Base-by-base conservation (phyloP, 2,113 vertebrate species). In the Hoplias malabaricus region DNA sequence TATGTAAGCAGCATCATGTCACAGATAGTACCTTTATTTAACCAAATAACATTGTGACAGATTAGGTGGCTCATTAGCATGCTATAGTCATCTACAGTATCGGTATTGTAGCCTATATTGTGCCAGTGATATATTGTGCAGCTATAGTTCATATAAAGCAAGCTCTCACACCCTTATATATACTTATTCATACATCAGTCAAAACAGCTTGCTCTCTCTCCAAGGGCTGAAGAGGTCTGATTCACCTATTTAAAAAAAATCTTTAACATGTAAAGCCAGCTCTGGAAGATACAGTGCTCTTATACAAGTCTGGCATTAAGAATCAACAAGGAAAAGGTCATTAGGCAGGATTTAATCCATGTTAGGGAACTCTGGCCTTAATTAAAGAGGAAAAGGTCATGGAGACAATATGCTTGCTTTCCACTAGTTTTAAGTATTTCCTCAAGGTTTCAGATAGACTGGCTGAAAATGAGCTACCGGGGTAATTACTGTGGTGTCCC, bases 351-450 rank as follows among this genome's bases (percentile, higher is more conserved):
- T 71, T 40, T 50, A 40, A 42, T 69, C 70, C 40, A 42, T 42
- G 27, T 10, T 21, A n/a, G 33, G 66, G 19, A 29, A 54, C 40
- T 54, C 27, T 80, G 40, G 61, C 50, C 78, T 75, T 78, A 82
- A 80, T 78, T 78, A 80, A 73, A 78, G 40, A 53, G 16, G 67
- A 79, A 76, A 84, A 81, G 79, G 66, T 84, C 79, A 67, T 57
- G 65, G 33, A 5, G 31, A 56, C 59, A 42, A 66, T 72, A 19
- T 19, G 19, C 10, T 46, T 56, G 48, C 13, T 68, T 31, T 43
- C 34, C 34, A 31, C 53, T 46, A 16, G 43, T 68, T 77, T 38
- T 27, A 73, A 53, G 69, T 73, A 69, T 78, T 69, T 75, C 73
- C 73, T 76, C 3, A 69, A 80, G 78, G 72, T 69, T 57, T 56